Conservation (phyloP, 2,113 vertebrate species). For the Labrus mixtus region DNA sequence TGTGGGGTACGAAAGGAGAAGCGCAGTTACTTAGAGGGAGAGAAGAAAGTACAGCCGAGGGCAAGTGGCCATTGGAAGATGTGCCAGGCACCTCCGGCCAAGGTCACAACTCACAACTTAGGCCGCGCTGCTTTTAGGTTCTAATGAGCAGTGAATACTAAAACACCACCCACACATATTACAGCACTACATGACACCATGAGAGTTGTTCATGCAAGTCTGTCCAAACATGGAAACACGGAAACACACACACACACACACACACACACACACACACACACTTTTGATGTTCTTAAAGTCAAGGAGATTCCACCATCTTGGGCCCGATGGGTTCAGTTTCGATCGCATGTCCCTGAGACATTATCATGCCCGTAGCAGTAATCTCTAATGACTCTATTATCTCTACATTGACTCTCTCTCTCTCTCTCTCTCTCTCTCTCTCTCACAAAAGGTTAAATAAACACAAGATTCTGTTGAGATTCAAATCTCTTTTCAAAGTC, state of each 20-base stretch:
- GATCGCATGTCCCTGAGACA: constrained; percentile 44
- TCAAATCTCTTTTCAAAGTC: too few species aligned
- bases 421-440: too few species aligned
- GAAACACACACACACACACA: too few species aligned
- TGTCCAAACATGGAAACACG: constrained; percentile 1
- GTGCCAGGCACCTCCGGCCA: constrained; percentile 36
- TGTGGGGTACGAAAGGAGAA: background rate
- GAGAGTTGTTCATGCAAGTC: constrained; percentile 10
- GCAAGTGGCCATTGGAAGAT: constrained; percentile 36
- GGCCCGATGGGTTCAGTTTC: constrained; percentile 16
- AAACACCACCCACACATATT: constrained; percentile 57
- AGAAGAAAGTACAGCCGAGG: constrained; percentile 3
- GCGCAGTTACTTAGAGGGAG: background rate
- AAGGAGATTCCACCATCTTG: too few species aligned
- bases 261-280: background rate
- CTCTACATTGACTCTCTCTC: too few species aligned
- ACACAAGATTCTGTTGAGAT: too few species aligned
- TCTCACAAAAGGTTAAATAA: too few species aligned
- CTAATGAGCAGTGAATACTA: constrained; percentile 62
- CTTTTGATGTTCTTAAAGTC: background rate
- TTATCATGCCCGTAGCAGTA: constrained; percentile 23
- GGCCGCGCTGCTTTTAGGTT: constrained; percentile 15
- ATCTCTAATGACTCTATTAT: too few species aligned
- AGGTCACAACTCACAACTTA: constrained; percentile 20
- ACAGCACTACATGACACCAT: constrained; percentile 21